Evolutionary conservation across 2,888 invertebrate genomes (phyloP).

Genomic region (Acrobeloides nanus): DNA sequence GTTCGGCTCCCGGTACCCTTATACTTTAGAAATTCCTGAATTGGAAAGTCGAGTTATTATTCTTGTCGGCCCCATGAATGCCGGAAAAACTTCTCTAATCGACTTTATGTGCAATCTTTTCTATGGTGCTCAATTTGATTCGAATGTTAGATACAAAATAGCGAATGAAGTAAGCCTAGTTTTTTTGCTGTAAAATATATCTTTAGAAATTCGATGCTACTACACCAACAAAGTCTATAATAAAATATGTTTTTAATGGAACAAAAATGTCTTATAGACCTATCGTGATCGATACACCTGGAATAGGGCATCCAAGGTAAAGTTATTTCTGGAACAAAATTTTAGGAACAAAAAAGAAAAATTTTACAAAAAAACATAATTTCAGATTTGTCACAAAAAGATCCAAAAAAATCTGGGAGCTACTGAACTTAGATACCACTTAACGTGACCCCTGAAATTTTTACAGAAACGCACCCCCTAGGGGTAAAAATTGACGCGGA

Average conservation of each 20-base stretch:
- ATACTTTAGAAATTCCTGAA: constrained; percentile 27
- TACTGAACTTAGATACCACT: too few species aligned
- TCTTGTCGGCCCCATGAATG: constrained; percentile 29
- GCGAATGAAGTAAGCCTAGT: constrained; percentile 28
- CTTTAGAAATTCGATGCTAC: constrained; percentile 31
- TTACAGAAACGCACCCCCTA: too few species aligned
- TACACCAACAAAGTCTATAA: constrained; percentile 30
- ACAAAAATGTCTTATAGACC: constrained; percentile 29
- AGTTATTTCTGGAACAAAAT: too few species aligned
- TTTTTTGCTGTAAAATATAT: not conserved
- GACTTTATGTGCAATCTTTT: constrained; percentile 40
- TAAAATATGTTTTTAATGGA: constrained; percentile 38
- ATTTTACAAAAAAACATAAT: too few species aligned
- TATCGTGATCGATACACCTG: constrained; percentile 36
- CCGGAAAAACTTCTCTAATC: constrained; percentile 32
- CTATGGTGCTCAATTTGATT: constrained; percentile 27
- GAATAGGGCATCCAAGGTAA: constrained; percentile 23
- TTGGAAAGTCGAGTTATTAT: constrained; percentile 31
- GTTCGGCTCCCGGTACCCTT: not conserved
- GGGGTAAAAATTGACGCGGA: too few species aligned
- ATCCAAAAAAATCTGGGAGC: too few species aligned
- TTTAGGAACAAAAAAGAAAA: too few species aligned
- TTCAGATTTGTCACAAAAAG: too few species aligned
- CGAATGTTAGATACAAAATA: constrained; percentile 28
- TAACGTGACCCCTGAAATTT: too few species aligned